These are phyloP conservation scores for Lepidocyrtinus sp. DNA, from an alignment of 2,888 invertebrate species.

Conservation along the genomic window DNA sequence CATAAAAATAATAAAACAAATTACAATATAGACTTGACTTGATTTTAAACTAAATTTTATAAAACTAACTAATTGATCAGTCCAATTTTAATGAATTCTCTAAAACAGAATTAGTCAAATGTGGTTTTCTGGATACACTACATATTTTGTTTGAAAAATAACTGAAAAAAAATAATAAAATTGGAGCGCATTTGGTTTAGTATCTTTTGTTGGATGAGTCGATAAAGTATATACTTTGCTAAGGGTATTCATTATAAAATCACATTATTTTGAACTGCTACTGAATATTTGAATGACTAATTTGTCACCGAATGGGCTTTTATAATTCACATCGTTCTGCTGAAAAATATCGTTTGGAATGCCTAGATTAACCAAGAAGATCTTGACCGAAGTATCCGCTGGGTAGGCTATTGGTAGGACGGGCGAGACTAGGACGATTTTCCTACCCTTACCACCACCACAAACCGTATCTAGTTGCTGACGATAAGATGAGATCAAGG, in stretches of 20 bases:
- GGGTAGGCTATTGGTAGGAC: constrained; percentile 65
- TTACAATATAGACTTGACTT: too few relatives aligned
- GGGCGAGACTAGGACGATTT: constrained; percentile 63
- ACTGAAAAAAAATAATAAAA: too few relatives aligned
- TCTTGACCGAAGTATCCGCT: constrained; percentile 56
- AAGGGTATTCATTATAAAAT: constrained; percentile 4
- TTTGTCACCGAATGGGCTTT: constrained; percentile 67
- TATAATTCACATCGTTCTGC: constrained; percentile 60
- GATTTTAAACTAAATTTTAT: too few relatives aligned
- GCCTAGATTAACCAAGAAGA: constrained; percentile 67
- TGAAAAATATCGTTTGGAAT: constrained; percentile 65
- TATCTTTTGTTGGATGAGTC: neutral
- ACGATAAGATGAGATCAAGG: constrained; percentile 61
- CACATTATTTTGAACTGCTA: constrained; percentile 49
- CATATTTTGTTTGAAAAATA: too few relatives aligned
- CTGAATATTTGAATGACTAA: constrained; percentile 66
- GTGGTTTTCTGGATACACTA: too few relatives aligned
- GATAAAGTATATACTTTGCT: neutral
- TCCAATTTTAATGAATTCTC: too few relatives aligned
- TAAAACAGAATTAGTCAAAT: too few relatives aligned
- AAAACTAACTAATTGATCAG: too few relatives aligned
- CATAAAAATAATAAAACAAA: too few relatives aligned
- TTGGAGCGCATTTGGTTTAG: too few relatives aligned
- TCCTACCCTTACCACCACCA: constrained; percentile 39
- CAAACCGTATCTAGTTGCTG: constrained; percentile 38